These are phyloP conservation scores for Bombus cullumanus DNA, from an alignment of 1,140 invertebrate species.

Conservation along the genomic window DNA sequence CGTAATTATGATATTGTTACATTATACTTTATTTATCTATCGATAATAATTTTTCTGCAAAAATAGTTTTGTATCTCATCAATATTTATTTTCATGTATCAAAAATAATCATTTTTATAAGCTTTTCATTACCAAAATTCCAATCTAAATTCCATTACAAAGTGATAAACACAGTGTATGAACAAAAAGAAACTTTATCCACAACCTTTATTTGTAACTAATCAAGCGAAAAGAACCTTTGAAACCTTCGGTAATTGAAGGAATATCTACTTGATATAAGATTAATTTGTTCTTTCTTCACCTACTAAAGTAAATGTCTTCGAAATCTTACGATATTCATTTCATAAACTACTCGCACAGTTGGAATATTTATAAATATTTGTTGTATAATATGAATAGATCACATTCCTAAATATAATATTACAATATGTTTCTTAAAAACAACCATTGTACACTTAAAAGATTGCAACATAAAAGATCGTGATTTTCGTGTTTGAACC, in stretches of 20 bases:
- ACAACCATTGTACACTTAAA: slow-evolving; percentile 23
- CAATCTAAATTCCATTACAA: background rate
- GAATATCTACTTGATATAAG: background rate
- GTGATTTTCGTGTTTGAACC: slow-evolving; percentile 3
- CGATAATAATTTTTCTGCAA: slow-evolving; percentile 13
- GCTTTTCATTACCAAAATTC: background rate
- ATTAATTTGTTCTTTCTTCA: background rate
- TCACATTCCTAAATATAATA: slow-evolving; percentile 1
- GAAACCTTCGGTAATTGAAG: background rate
- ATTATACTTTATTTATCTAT: background rate
- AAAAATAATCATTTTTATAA: slow-evolving; percentile 2
- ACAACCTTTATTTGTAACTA: background rate
- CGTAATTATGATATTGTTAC: background rate
- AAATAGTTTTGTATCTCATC: background rate
- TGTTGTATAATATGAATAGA: slow-evolving; percentile 12
- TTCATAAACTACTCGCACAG: slow-evolving; percentile 14
- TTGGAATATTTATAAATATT: slow-evolving; percentile 40
- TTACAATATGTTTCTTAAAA: slow-evolving; percentile 33
- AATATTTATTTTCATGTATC: background rate
- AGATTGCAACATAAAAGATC: slow-evolving; percentile 30
- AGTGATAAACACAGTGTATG: background rate
- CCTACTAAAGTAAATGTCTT: background rate
- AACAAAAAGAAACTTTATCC: background rate
- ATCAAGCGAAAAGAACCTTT: background rate
- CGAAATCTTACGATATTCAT: background rate